phyloP scores from a whole-genome alignment of 1,140 invertebrate species.

The Caenorhabditis briggsae region DNA sequence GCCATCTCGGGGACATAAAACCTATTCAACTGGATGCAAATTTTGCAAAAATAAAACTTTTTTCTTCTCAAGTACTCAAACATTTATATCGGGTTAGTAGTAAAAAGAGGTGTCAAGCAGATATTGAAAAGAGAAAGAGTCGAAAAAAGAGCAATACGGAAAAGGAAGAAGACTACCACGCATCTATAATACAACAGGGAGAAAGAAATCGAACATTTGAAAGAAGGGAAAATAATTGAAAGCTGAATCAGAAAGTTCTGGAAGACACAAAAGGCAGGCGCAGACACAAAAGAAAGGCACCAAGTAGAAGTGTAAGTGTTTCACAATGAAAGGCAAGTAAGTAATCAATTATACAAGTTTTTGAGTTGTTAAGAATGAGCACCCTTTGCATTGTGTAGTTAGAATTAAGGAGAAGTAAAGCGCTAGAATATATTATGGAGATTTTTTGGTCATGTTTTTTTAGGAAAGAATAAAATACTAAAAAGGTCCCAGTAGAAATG shows the following conservation, averaged over 20 bases:
- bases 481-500: too few relatives aligned
- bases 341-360: neutral
- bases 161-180: slow-evolving; percentile 21
- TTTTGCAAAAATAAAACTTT: neutral
- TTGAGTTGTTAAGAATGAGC: neutral
- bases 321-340: slow-evolving; percentile 37
- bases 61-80: too few relatives aligned
- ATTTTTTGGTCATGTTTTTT: neutral
- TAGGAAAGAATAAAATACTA: too few relatives aligned
- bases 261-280: slow-evolving; percentile 34
- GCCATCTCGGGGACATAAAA: neutral
- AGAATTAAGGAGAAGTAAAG: neutral
- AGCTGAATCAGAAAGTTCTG: neutral
- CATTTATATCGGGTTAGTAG: too few relatives aligned
- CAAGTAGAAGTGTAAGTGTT: neutral
- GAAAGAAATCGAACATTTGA: neutral
- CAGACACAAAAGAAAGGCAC: neutral
- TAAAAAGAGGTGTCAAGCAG: too few relatives aligned
- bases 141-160: neutral
- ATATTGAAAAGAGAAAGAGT: too few relatives aligned
- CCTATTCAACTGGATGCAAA: neutral
- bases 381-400: neutral
- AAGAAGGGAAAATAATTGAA: neutral
- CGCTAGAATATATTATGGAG: slow-evolving; percentile 7
- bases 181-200: slow-evolving; percentile 52